Evolutionary conservation across 2,888 invertebrate species (phyloP), one percentile per base, ranked within the genome.

Genomic region (Orthonevra nobilis): DNA sequence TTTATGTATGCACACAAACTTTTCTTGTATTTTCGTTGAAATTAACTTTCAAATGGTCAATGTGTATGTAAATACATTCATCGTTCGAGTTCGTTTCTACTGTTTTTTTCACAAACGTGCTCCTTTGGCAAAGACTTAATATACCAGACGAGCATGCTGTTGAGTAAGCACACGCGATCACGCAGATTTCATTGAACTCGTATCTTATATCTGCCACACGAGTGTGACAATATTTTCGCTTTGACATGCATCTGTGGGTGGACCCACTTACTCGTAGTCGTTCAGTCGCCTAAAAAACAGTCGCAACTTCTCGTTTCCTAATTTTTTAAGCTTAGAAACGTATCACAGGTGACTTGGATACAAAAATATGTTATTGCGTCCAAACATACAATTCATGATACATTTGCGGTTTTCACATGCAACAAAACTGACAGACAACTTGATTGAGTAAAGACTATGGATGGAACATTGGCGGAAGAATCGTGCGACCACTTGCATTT

Each of bases 171-270:
- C 69, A 69, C 61, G 69, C 69, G 54, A 69, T 61, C 54, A 58
- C 48, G 48, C 64, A 56, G 48, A 56, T 56, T 64, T 26, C 56
- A 42, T 40, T 48, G 48, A 46, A 40, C 48, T 20, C n/a, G 40
- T 42, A 40, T 28, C 34, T 63, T 32, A 30, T 69, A 61, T 48
- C 42, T 75, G 63, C 56, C 75, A 63, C 34, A 63, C 40, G 28
- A 63, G 28, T 63, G 32, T 74, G 26, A 14, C 36, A 52, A 50
- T 72, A 42, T 40, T 73, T 68, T 56, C 28, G 14, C 26, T 56
- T 66, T 56, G n/a, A 44, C 48, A 50, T 56, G 30, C 48, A 12
- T 26, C 61, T 42, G 69, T 75, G 40, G 70, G 75, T 42, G 61
- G 28, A 40, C 10, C 14, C 30, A 15, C 14, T 17, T 26, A 12